Evolutionary conservation across 1,140 invertebrate species (phyloP).

Genomic region (Maconellicoccus hirsutus): DNA sequence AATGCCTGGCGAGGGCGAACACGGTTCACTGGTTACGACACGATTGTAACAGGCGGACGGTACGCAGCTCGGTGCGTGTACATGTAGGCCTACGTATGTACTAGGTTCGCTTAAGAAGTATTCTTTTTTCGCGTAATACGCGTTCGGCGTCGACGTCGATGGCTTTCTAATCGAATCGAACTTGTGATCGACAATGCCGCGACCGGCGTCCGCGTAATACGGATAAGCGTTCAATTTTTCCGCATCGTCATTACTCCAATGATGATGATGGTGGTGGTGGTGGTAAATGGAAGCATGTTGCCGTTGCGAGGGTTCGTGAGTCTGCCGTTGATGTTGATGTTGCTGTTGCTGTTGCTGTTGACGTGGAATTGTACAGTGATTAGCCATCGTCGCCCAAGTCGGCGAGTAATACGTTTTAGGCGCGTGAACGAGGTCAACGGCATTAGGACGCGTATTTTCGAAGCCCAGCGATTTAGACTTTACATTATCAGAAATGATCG

Average conservation of each 20-base stretch:
- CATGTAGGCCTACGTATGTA: background rate
- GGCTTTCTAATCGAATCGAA: background rate
- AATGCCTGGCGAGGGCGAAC: no score
- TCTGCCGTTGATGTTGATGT: background rate
- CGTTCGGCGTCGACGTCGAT: no score
- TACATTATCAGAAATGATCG: no score
- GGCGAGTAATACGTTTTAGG: slow-evolving; percentile 4
- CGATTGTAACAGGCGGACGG: no score
- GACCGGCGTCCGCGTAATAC: slow-evolving; percentile 3
- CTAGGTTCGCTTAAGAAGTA: slow-evolving; percentile 18
- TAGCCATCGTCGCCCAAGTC: background rate
- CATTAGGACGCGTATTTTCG: background rate
- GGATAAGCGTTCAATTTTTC: no score
- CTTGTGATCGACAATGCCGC: background rate
- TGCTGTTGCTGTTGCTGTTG: background rate
- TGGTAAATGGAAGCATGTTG: no score
- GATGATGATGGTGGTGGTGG: no score
- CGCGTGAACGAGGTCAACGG: slow-evolving; percentile 8
- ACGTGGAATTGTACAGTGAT: background rate
- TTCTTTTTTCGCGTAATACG: background rate
- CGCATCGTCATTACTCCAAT: no score
- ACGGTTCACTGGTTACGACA: no score
- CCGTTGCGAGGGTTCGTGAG: no score
- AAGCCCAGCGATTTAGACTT: background rate
- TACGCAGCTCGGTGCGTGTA: no score